Conservation (phyloP, 2,888 invertebrate species). For the Entomobrya multifasciata region DNA sequence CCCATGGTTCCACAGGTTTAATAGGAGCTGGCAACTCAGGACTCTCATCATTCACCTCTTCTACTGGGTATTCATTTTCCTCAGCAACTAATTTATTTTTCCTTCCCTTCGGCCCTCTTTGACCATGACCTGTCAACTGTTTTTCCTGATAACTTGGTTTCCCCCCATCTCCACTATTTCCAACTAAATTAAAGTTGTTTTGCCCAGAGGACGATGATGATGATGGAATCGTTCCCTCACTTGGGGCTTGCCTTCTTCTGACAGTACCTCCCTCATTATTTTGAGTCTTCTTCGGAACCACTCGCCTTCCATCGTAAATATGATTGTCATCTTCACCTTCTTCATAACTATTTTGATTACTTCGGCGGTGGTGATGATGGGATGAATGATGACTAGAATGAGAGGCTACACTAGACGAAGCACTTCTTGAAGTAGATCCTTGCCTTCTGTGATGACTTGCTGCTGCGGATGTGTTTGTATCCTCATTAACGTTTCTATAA, state of each 20-base stretch:
- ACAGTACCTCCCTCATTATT: neutral
- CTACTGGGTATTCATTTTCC: neutral
- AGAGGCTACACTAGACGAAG: slow-evolving; percentile 51
- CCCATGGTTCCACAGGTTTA: slow-evolving; percentile 62
- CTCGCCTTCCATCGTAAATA: slow-evolving; percentile 45
- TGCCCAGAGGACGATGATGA: neutral
- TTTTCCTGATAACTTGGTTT: slow-evolving; percentile 36
- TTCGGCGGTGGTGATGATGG: slow-evolving; percentile 19
- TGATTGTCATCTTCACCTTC: slow-evolving; percentile 38
- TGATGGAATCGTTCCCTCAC: neutral
- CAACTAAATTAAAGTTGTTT: neutral
- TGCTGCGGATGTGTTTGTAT: too few species aligned
- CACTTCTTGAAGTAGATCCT: neutral
- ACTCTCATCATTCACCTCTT: slow-evolving; percentile 33
- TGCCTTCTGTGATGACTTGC: neutral
- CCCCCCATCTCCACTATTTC: neutral
- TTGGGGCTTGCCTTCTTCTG: neutral
- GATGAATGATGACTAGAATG: too few species aligned
- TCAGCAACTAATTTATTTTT: neutral
- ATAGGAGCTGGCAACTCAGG: slow-evolving; percentile 11
- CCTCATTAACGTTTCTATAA: neutral
- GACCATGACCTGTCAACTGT: slow-evolving; percentile 15
- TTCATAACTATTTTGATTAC: neutral
- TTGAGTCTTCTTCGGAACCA: slow-evolving; percentile 36
- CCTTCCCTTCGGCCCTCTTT: too few species aligned